phyloP scores from a whole-genome alignment of 2,888 invertebrate species.

The Pristionchus fissidentatus region DNA sequence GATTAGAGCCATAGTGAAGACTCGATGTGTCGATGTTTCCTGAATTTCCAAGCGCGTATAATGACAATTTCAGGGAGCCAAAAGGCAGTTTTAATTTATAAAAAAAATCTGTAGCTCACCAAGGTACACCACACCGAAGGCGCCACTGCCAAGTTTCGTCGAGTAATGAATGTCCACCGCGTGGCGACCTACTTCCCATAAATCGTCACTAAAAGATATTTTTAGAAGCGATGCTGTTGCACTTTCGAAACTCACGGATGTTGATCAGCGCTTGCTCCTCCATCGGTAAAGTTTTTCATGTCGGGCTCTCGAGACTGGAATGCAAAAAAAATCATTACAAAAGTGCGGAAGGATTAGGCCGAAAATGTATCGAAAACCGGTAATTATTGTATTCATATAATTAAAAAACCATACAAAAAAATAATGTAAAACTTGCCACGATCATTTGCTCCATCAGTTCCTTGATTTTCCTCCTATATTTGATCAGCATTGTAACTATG shows the following conservation, averaged over 20 bases:
- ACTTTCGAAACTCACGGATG: not conserved
- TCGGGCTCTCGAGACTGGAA: not conserved
- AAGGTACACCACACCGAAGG: not conserved
- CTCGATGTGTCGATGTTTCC: not conserved
- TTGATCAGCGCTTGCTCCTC: not conserved
- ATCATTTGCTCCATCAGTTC: not conserved
- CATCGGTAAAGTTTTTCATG: not conserved
- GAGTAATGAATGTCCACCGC: not conserved
- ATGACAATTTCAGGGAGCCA: not conserved
- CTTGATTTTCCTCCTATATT: not conserved
- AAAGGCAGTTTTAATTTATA: too few species aligned
- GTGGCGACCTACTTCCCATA: not conserved
- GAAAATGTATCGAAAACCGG: too few species aligned
- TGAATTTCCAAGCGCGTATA: not conserved
- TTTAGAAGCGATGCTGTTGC: not conserved
- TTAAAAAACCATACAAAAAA: too few species aligned
- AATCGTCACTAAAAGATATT: not conserved
- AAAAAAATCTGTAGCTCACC: too few species aligned
- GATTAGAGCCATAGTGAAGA: not conserved
- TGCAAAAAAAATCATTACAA: not conserved
- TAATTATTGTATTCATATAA: too few species aligned
- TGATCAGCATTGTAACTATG: not conserved
- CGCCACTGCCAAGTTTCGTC: slow-evolving; percentile 12
- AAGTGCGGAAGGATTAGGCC: too few species aligned
- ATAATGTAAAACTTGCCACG: not conserved